A percentile compares a stretch with the other conserved stretches of the same genome.
Evolutionary conservation across 2,888 invertebrate species (phyloP).

Genomic region (Hydraecia micacea): DNA sequence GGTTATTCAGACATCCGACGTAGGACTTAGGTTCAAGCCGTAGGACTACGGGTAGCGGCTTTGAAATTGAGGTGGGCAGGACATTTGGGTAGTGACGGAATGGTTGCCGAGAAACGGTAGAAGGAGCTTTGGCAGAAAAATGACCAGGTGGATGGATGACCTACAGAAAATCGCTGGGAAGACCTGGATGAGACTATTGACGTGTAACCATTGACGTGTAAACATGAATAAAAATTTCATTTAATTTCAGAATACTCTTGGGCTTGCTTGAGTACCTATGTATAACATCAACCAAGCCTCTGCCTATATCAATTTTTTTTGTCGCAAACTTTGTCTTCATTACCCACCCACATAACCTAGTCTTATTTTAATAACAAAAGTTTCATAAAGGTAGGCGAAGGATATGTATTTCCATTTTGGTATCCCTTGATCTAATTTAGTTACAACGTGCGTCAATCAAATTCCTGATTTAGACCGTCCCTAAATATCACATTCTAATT

Average conservation of each 20-base stretch:
- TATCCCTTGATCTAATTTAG: slow-evolving; percentile 27
- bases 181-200: no score
- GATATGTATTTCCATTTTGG: slow-evolving; percentile 6
- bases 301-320: neutral
- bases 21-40: no score
- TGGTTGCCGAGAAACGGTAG: no score
- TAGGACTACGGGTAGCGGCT: no score
- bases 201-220: no score
- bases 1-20: no score
- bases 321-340: neutral
- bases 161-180: no score
- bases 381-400: neutral
- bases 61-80: no score
- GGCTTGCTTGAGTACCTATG: neutral
- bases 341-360: neutral
- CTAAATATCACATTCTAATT: slow-evolving; percentile 23
- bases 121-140: no score
- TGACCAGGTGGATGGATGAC: no score
- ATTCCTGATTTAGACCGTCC: slow-evolving; percentile 20
- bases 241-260: neutral
- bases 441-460: slow-evolving; percentile 25
- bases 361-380: neutral
- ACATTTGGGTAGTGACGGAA: no score
- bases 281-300: neutral
- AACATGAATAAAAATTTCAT: no score